Percentiles rank a stretch among this genome's conserved stretches.
Conservation (phyloP, 2,113 vertebrate species). For the Apistogramma diplotaenia region DNA sequence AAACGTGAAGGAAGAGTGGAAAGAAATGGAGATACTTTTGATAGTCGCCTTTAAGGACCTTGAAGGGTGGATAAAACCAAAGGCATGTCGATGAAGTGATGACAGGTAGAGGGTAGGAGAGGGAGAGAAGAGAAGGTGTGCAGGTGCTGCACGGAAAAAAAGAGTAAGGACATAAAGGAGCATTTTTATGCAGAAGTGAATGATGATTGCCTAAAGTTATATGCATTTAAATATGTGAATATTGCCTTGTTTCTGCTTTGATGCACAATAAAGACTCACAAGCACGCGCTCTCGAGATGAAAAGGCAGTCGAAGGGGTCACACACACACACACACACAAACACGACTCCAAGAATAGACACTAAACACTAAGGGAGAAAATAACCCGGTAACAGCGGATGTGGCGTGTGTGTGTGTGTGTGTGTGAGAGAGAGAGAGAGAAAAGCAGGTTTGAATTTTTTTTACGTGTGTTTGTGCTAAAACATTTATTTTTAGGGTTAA, state of each 20-base stretch:
- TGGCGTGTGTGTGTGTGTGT: not conserved
- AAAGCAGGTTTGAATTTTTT: not conserved
- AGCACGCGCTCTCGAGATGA: conserved; percentile 32
- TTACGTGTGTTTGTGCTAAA: not conserved
- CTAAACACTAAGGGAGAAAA: conserved; percentile 68
- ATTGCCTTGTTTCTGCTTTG: not conserved
- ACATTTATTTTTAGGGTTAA: conserved; percentile 10
- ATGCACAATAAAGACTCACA: conserved; percentile 27
- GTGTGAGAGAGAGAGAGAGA: not conserved
- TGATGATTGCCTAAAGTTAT: not conserved
- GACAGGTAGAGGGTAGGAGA: not conserved
- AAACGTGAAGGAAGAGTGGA: not conserved
- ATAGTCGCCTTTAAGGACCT: not conserved
- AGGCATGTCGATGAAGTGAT: conserved; percentile 5
- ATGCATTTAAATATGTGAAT: conserved; percentile 10
- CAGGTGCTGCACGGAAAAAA: not conserved
- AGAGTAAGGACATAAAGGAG: not conserved
- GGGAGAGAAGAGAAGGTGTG: not conserved
- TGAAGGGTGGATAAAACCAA: not conserved
- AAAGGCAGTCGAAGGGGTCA: conserved; percentile 52
- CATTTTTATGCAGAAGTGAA: not conserved
- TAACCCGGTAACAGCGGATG: conserved; percentile 53
- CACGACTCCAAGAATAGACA: conserved; percentile 60
- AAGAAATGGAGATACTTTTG: not conserved
- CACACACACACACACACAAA: conserved; percentile 65